These are phyloP conservation scores for Xanthia togata DNA, from an alignment of 2,888 invertebrate genomes.

Conservation along the genomic window DNA sequence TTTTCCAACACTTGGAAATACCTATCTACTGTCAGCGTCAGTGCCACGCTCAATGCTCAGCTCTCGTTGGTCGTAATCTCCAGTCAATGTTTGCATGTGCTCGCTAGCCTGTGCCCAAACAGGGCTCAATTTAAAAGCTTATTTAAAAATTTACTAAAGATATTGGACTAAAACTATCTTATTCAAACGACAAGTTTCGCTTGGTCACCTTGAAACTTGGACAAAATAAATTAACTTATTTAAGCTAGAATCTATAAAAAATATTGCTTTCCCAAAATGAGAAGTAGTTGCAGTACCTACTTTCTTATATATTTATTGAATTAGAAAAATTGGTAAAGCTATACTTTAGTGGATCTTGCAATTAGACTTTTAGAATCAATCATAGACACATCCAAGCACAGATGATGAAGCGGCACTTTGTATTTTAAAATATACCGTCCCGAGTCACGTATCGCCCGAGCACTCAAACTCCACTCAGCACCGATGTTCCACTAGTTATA, in stretches of 20 bases:
- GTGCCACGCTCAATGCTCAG: constrained; percentile 30
- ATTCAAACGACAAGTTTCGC: constrained; percentile 61
- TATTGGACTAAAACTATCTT: constrained; percentile 53
- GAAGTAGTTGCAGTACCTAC: background rate
- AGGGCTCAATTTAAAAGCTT: constrained; percentile 62
- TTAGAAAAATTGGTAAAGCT: constrained; percentile 1
- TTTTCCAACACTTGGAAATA: background rate
- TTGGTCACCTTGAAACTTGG: constrained; percentile 59
- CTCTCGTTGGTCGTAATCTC: constrained; percentile 36
- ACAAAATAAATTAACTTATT: constrained; percentile 13
- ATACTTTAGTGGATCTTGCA: constrained; percentile 19
- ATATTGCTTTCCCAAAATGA: background rate
- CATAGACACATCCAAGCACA: constrained; percentile 26
- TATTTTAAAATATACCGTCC: constrained; percentile 71
- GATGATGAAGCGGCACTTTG: constrained; percentile 70
- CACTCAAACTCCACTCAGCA: constrained; percentile 81
- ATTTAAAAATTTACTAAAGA: constrained; percentile 36
- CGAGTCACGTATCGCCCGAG: constrained; percentile 82
- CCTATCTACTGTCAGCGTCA: background rate
- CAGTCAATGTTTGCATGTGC: constrained; percentile 73
- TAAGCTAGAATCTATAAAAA: background rate
- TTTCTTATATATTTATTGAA: background rate
- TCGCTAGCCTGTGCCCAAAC: constrained; percentile 71
- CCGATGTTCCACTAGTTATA: constrained; percentile 69
- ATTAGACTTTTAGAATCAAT: constrained; percentile 17